A percentile compares a stretch with the other conserved stretches of the same genome.
These are phyloP conservation scores for Coilia nasus DNA, from an alignment of 2,797 vertebrate genomes.

Conservation along the genomic window DNA sequence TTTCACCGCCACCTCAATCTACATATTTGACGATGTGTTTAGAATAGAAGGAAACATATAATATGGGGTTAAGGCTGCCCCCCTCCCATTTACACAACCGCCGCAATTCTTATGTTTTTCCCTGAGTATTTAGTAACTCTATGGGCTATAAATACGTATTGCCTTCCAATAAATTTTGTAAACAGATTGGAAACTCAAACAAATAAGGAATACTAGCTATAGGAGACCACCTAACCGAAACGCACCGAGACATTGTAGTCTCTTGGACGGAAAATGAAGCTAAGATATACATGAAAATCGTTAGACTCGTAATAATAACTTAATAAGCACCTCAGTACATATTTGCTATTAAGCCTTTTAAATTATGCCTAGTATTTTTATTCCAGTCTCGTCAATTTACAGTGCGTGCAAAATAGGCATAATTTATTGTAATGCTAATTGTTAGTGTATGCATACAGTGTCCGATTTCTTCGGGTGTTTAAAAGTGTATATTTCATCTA, in stretches of 20 bases:
- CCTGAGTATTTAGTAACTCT: slow-evolving; percentile 37
- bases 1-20: slow-evolving; percentile 75
- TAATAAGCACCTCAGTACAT: not conserved
- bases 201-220: not conserved
- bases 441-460: not conserved
- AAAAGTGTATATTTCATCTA: not conserved
- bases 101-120: slow-evolving; percentile 32
- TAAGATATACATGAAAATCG: not conserved
- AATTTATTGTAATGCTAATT: not conserved
- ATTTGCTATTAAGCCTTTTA: not conserved
- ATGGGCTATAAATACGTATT: not conserved
- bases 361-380: slow-evolving; percentile 7
- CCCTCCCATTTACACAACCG: slow-evolving; percentile 27
- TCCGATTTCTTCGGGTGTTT: not conserved
- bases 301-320: not conserved
- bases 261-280: slow-evolving; percentile 10
- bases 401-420: not conserved
- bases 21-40: slow-evolving; percentile 73
- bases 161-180: not conserved
- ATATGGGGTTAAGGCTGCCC: slow-evolving; percentile 38
- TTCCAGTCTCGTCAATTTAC: not conserved
- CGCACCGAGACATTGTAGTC: not conserved
- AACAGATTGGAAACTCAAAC: slow-evolving; percentile 4
- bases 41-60: slow-evolving; percentile 64
- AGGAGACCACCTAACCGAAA: not conserved